phyloP scores from a whole-genome alignment of 2,797 vertebrate species.

The Myripristis murdjan region DNA sequence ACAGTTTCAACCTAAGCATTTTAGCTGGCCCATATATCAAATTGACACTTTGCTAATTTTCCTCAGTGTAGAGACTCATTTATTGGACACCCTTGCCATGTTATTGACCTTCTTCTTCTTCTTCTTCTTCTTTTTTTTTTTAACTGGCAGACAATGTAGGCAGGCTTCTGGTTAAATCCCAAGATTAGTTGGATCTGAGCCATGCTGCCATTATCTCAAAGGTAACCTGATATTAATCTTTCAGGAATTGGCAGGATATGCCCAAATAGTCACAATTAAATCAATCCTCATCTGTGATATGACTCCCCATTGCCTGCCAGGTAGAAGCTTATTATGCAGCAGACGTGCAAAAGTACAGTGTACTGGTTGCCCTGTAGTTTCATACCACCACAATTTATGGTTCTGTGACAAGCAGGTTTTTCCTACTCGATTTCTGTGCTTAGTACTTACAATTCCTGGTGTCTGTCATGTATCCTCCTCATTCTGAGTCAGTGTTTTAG shows the following conservation, averaged over 20 bases:
- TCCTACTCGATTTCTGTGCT: constrained; percentile 56
- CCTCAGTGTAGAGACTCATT: constrained; percentile 44
- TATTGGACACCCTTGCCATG: constrained; percentile 30
- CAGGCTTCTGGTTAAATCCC: constrained; percentile 53
- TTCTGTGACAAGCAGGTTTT: constrained; percentile 45
- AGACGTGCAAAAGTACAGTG: constrained; percentile 25
- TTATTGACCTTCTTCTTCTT: constrained; percentile 1
- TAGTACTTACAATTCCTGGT: constrained; percentile 45
- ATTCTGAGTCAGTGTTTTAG: constrained; percentile 32
- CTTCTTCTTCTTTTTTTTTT: too few relatives aligned
- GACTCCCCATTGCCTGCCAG: constrained; percentile 24
- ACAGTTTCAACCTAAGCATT: constrained; percentile 9
- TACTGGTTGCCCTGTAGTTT: constrained; percentile 44
- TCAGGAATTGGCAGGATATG: constrained; percentile 53
- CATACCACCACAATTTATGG: constrained; percentile 41
- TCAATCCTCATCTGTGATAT: constrained; percentile 43
- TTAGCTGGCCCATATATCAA: constrained; percentile 37
- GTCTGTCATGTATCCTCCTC: constrained; percentile 32
- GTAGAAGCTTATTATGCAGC: constrained; percentile 26
- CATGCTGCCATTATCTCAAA: constrained; percentile 57
- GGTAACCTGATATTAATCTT: constrained; percentile 55
- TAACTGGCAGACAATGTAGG: constrained; percentile 33
- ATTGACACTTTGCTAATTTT: constrained; percentile 23
- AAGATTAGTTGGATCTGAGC: constrained; percentile 58
- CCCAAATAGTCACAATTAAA: constrained; percentile 57